A percentile compares a stretch with the other conserved stretches of the same genome.
Conservation (phyloP, 1,140 invertebrate species). For the Bicyclus anynana region DNA sequence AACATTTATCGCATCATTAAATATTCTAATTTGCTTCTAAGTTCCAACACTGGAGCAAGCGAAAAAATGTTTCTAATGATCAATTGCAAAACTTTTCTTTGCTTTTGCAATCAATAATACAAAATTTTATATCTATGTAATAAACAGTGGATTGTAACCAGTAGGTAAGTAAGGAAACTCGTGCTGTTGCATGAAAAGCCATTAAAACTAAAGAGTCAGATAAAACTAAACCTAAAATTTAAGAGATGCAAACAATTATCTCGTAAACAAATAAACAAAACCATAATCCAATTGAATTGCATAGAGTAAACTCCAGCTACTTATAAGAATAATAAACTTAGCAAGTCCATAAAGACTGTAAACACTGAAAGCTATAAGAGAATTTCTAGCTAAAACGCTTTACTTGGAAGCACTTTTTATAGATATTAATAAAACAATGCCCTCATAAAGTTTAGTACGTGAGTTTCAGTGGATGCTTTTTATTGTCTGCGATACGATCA, state of each 20-base stretch:
- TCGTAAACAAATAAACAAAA: slow-evolving; percentile 13
- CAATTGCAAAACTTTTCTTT: no score
- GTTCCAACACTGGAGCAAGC: no score
- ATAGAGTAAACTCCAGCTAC: slow-evolving; percentile 5
- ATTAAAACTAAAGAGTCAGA: no score
- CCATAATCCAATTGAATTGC: slow-evolving; percentile 18
- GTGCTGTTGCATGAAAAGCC: no score
- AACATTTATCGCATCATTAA: no score
- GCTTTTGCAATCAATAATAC: no score
- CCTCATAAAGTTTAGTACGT: slow-evolving; percentile 61
- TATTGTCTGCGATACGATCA: slow-evolving; percentile 30
- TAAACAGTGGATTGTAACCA: no score
- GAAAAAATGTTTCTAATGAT: no score
- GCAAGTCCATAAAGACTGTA: slow-evolving; percentile 55
- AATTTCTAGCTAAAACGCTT: slow-evolving; percentile 46
- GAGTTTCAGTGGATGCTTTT: slow-evolving; percentile 36
- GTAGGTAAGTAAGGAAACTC: no score
- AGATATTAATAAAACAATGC: slow-evolving; percentile 75
- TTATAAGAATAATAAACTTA: slow-evolving; percentile 54
- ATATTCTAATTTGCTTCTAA: no score
- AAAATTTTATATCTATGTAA: no score
- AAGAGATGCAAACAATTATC: background rate
- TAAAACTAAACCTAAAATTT: no score
- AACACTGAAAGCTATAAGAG: slow-evolving; percentile 55
- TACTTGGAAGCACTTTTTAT: slow-evolving; percentile 70